Conservation (phyloP, 23 tunicate genomes). For the Diplosoma virens region DNA sequence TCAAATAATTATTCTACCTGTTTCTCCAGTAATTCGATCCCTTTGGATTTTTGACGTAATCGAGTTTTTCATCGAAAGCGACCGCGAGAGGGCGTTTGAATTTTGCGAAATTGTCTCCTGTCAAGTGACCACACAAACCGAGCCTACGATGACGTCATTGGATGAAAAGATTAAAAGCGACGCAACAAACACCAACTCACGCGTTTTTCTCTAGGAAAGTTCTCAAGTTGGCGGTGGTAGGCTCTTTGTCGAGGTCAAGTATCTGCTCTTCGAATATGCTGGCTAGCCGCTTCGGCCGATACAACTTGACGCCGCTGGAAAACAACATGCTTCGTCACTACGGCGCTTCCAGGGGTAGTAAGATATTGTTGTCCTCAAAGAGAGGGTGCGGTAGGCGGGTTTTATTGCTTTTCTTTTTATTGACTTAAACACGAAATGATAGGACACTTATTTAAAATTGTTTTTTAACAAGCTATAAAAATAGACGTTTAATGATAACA, state of each 20-base stretch:
- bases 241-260: constrained; percentile 25
- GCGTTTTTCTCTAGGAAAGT: constrained; percentile 54
- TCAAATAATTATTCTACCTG: constrained; percentile 40
- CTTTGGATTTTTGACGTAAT: constrained; percentile 79
- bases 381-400: no score
- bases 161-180: background rate
- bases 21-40: constrained; percentile 99
- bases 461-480: no score
- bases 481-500: no score
- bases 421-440: no score
- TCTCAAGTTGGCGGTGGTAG: constrained; percentile 28
- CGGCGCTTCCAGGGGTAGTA: no score
- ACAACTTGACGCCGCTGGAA: constrained; percentile 50
- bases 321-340: background rate
- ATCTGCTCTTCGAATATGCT: constrained; percentile 80
- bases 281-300: constrained; percentile 67
- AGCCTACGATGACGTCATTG: constrained; percentile 15
- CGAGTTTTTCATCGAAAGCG: constrained; percentile 63
- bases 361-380: no score
- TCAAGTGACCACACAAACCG: constrained; percentile 76
- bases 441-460: no score
- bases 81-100: constrained; percentile 75
- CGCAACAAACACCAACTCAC: constrained; percentile 36
- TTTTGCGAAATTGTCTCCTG: constrained; percentile 48
- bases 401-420: no score